Evolutionary conservation across 2,113 vertebrate genomes (phyloP).

Genomic region (Carassius gibelio): DNA sequence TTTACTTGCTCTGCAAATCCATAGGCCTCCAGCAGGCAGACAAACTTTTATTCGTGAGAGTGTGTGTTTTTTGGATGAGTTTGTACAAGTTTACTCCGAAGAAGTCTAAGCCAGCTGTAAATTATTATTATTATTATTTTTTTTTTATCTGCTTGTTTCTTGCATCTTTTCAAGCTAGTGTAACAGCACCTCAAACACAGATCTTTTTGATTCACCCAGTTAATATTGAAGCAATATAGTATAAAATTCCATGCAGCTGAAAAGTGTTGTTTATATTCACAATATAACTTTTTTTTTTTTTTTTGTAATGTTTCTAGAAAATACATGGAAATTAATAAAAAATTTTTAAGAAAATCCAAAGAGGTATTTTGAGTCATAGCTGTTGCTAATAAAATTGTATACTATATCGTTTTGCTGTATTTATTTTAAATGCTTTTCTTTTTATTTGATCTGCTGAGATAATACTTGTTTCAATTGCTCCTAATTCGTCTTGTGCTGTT

Average conservation of each 20-base stretch:
- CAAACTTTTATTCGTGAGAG: constrained; percentile 2
- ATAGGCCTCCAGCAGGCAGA: constrained; percentile 43
- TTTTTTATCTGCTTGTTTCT: background rate
- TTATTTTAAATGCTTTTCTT: background rate
- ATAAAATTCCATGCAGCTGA: background rate
- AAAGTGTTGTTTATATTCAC: background rate
- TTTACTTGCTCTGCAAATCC: constrained; percentile 42
- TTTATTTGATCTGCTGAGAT: background rate
- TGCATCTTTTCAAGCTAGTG: background rate
- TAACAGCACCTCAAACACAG: background rate
- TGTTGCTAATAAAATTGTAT: no score
- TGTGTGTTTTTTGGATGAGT: constrained; percentile 34
- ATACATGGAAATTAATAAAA: no score
- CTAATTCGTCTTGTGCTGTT: background rate
- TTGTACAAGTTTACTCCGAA: background rate
- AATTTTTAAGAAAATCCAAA: background rate
- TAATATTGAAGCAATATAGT: background rate
- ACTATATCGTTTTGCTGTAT: background rate
- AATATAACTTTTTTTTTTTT: background rate
- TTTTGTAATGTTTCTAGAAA: background rate
- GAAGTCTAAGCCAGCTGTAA: background rate
- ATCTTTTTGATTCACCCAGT: background rate
- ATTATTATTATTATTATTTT: background rate
- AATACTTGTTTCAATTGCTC: background rate
- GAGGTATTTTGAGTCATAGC: background rate